phyloP scores from a whole-genome alignment of 2,888 invertebrate genomes.

The Andrena praecox region DNA sequence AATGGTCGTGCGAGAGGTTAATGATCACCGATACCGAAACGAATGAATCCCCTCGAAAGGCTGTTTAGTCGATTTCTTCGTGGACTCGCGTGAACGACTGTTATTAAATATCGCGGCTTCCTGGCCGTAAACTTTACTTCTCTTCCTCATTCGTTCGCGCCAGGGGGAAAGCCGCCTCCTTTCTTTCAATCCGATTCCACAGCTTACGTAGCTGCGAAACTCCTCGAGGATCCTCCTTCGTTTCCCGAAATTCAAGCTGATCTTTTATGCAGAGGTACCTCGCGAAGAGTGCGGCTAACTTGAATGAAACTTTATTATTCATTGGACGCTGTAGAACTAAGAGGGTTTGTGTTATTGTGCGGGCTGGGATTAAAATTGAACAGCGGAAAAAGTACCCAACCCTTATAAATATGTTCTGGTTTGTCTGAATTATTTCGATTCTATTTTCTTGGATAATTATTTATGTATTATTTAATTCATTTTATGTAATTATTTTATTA shows the following conservation, averaged over 20 bases:
- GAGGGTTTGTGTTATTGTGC: too few species aligned
- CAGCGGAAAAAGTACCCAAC: too few species aligned
- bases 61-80: conserved; percentile 49
- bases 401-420: too few species aligned
- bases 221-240: background rate
- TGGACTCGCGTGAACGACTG: conserved; percentile 37
- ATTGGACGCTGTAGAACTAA: background rate
- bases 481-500: too few species aligned
- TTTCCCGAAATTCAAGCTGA: conserved; percentile 26
- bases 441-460: too few species aligned
- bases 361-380: too few species aligned
- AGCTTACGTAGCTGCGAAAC: background rate
- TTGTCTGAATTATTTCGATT: too few species aligned
- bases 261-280: conserved; percentile 22
- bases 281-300: conserved; percentile 5
- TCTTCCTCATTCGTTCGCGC: conserved; percentile 10
- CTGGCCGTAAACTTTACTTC: conserved; percentile 24
- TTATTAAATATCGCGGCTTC: conserved; percentile 60
- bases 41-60: conserved; percentile 55
- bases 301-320: conserved; percentile 18
- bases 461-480: too few species aligned
- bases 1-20: conserved; percentile 63
- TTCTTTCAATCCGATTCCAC: conserved; percentile 8
- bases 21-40: conserved; percentile 66
- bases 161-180: background rate